Percentiles rank a stretch among this genome's conserved stretches.
These are phyloP conservation scores for Helostoma temminkii DNA, from an alignment of 2,797 vertebrate genomes.

Conservation along the genomic window DNA sequence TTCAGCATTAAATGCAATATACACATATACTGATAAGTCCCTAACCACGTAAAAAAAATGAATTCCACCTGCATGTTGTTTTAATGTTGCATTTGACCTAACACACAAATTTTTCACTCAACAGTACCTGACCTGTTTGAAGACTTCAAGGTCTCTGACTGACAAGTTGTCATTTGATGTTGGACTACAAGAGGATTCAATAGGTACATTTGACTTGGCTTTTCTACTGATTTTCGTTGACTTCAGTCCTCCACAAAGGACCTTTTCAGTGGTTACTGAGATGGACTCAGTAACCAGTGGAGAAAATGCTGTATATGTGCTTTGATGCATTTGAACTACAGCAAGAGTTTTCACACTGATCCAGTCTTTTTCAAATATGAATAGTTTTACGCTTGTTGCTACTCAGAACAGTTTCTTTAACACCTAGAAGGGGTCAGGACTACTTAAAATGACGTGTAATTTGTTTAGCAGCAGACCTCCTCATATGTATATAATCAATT, in stretches of 20 bases:
- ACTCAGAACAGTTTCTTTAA: constrained; percentile 3
- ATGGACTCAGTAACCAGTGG: constrained; percentile 14
- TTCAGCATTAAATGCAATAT: no score
- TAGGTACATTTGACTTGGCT: constrained; percentile 82
- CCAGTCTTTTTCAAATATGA: constrained; percentile 15
- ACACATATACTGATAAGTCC: no score
- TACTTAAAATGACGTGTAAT: constrained; percentile 5
- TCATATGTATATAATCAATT: background rate
- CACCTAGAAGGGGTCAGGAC: background rate
- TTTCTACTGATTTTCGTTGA: constrained; percentile 20
- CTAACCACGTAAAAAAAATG: background rate
- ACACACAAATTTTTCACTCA: constrained; percentile 41
- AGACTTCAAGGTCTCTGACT: constrained; percentile 95
- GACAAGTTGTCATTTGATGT: constrained; percentile 99
- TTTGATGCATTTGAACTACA: constrained; percentile 36
- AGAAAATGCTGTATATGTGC: constrained; percentile 8
- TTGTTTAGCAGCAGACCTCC: background rate
- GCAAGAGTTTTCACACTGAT: constrained; percentile 26
- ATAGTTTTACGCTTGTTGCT: constrained; percentile 49
- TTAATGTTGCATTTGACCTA: constrained; percentile 11
- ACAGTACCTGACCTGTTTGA: constrained; percentile 98
- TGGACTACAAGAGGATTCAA: constrained; percentile 93
- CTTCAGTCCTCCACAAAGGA: constrained; percentile 1
- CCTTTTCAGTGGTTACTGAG: constrained; percentile 31
- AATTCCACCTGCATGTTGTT: constrained; percentile 5